Evolutionary conservation across 2,797 vertebrate genomes (phyloP).

Genomic region (Syngnathus acus): DNA sequence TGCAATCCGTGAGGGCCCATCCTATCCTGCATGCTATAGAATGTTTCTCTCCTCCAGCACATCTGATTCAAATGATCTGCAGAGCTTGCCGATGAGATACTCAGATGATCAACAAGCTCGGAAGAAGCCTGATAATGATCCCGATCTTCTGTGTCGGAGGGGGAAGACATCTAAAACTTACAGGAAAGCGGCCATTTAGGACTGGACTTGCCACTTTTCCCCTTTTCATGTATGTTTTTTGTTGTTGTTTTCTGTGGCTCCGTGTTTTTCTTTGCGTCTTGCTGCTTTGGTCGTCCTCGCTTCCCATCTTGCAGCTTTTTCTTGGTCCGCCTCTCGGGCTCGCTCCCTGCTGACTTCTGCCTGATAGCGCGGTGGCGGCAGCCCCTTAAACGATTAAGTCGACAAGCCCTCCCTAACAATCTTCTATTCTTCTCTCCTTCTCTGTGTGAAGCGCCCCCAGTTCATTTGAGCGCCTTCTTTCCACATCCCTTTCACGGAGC

Average conservation of each 20-base stretch:
- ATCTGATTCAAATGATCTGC: no score
- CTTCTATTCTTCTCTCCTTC: constrained; percentile 1
- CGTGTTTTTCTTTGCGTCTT: constrained; percentile 36
- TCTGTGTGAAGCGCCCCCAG: constrained; percentile 48
- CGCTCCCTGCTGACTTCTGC: constrained; percentile 51
- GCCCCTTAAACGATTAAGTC: constrained; percentile 63
- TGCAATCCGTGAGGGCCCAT: no score
- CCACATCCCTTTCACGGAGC: constrained; percentile 62
- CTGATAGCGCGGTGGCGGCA: constrained; percentile 42
- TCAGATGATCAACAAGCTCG: no score
- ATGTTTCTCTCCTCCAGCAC: no score
- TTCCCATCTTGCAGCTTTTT: constrained; percentile 32
- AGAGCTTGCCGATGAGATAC: no score
- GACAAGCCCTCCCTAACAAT: constrained; percentile 5
- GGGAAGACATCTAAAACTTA: no score
- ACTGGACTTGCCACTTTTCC: no score
- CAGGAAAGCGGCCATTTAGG: no score
- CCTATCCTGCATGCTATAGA: no score
- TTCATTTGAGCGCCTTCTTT: constrained; percentile 53
- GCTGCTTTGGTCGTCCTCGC: constrained; percentile 34
- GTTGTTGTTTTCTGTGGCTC: neutral
- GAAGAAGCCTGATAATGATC: no score
- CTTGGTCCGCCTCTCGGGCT: constrained; percentile 38
- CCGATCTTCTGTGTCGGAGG: no score
- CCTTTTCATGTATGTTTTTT: constrained; percentile 5